These are phyloP conservation scores for Leptinotarsa rubiginosa DNA, from an alignment of 2,888 invertebrate species.

Conservation along the genomic window DNA sequence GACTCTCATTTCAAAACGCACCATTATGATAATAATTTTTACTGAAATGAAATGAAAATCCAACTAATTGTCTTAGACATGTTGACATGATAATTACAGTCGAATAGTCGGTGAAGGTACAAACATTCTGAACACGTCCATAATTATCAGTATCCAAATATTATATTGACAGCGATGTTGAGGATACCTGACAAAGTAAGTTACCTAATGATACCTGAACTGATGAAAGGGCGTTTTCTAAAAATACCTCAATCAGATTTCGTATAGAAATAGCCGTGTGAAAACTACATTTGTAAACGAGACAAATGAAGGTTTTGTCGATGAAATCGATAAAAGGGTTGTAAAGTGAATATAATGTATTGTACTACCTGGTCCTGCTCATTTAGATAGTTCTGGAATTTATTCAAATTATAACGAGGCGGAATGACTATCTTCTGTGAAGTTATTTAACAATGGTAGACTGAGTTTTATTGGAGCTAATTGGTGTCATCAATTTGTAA, in stretches of 20 bases:
- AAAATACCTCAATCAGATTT: slow-evolving; percentile 23
- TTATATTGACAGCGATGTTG: not conserved
- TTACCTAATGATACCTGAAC: slow-evolving; percentile 30
- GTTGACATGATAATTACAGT: no score
- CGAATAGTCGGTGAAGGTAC: not conserved
- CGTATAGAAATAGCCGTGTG: slow-evolving; percentile 26
- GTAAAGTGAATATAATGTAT: slow-evolving; percentile 30
- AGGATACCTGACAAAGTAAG: slow-evolving; percentile 31
- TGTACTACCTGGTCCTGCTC: not conserved
- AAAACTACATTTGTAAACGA: slow-evolving; percentile 22
- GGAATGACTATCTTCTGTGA: not conserved
- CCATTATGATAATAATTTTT: no score
- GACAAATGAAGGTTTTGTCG: slow-evolving; percentile 10
- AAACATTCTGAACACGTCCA: not conserved
- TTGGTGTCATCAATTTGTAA: slow-evolving; percentile 4
- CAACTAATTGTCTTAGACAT: no score
- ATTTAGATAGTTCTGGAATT: slow-evolving; percentile 21
- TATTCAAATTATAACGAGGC: slow-evolving; percentile 9
- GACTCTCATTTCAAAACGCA: no score
- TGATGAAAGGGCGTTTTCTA: slow-evolving; percentile 38
- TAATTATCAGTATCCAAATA: not conserved
- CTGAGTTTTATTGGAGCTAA: slow-evolving; percentile 17
- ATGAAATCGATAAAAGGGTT: slow-evolving; percentile 27
- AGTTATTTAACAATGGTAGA: slow-evolving; percentile 5
- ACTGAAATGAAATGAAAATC: no score